Evolutionary conservation across 2,888 invertebrate genomes (phyloP), one percentile per base, ranked within the genome.

Genomic region (Melipona bicolor): DNA sequence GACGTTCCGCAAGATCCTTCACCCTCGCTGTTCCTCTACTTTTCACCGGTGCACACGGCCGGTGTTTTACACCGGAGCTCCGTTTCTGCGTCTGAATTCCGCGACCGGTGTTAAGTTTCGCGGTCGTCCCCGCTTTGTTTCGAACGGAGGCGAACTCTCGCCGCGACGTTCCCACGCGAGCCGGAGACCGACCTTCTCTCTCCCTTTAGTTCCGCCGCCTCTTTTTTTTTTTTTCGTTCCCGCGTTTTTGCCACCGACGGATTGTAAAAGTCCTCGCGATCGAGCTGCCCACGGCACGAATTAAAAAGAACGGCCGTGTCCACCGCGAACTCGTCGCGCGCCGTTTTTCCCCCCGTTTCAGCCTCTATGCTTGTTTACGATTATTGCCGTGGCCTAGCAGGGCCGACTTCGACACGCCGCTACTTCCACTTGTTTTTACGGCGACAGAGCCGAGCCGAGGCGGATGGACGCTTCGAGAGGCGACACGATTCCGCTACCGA

Each of bases 91-190:
- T 87, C 85, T 78, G 83, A 79, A 87, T 83, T 83, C 84, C 84
- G 80, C 78, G 83, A 24, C 83, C 89, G 91, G 94, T 94, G 92
- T 94, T 92, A 91, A 93, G 92, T 94, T 94, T 94, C 94, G 92
- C 91, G 92, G 93, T 92, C 91, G 91, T 81, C 21, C 90, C 89
- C 92, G 93, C 92, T 93, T 93, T 93, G 93, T 94, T 92, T 92
- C 91, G 89, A 91, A 85, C 88, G 85, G 86, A 71, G 70, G 56
- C 56, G 19, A 59, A 49, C 32, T 65, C 65, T 50, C 85, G 84
- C 86, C 88, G 84, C 85, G 82, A 82, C 88, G 89, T 92, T 92
- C 92, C 92, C 92, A 92, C 91, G 43, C 43, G 92, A 68, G 56
- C 54, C 49, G 88, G 88, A 87, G 24, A 49, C 84, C 78, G 43